Percentiles rank a stretch among this genome's conserved stretches.
These are phyloP conservation scores for Zaprionus ornatus DNA, from an alignment of 1,140 invertebrate species.

Conservation along the genomic window DNA sequence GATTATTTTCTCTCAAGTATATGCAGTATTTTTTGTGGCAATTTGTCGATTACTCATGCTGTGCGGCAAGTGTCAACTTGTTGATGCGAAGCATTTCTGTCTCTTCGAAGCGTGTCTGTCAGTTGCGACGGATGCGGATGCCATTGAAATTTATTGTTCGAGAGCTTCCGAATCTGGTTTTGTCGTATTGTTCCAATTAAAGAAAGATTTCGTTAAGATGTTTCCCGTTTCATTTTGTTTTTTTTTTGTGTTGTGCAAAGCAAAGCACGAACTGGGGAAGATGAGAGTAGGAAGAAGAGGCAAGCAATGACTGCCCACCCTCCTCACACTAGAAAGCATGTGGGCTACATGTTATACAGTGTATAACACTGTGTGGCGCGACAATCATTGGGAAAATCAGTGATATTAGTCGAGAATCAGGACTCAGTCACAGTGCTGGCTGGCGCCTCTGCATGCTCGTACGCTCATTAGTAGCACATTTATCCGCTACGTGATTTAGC, in stretches of 20 bases:
- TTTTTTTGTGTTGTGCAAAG: neutral
- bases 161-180: neutral
- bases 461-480: slow-evolving; percentile 80
- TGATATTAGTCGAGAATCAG: slow-evolving; percentile 59
- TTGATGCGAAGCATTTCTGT: neutral
- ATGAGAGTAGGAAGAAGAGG: neutral
- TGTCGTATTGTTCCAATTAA: slow-evolving; percentile 4
- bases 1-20: neutral
- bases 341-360: slow-evolving; percentile 8
- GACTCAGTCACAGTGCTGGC: slow-evolving; percentile 10
- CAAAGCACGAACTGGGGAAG: neutral
- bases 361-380: slow-evolving; percentile 23
- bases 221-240: neutral
- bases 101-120: too few relatives aligned
- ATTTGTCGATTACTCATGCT: neutral
- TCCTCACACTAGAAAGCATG: neutral
- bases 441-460: slow-evolving; percentile 43
- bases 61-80: neutral
- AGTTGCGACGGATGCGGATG: neutral
- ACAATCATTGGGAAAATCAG: slow-evolving; percentile 77
- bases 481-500: slow-evolving; percentile 76
- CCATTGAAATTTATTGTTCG: slow-evolving; percentile 4
- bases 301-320: neutral
- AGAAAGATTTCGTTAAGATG: neutral
- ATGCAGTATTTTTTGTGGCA: neutral